A percentile compares a stretch with the other conserved stretches of the same genome.
phyloP scores from a whole-genome alignment of 2,797 vertebrate genomes.

The Capromys pilorides region DNA sequence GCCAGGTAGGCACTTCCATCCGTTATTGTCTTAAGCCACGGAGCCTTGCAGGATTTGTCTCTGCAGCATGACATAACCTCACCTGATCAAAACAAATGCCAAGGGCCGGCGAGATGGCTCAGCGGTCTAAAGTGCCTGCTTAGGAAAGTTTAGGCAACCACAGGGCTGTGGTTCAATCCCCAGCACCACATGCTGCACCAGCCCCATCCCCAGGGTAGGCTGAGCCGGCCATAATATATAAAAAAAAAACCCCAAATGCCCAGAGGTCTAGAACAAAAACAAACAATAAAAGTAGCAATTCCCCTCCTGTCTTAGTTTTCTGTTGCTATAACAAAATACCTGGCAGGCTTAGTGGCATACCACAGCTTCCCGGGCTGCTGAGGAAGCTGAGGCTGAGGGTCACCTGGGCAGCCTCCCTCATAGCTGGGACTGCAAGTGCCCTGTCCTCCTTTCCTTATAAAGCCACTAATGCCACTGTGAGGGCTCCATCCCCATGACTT shows the following conservation, averaged over 20 bases:
- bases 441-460: background rate
- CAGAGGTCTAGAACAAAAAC: background rate
- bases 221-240: too few species aligned
- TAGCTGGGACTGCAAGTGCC: background rate
- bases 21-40: background rate
- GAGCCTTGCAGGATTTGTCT: background rate
- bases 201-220: too few species aligned
- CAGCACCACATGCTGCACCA: too few species aligned
- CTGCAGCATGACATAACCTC: accelerated
- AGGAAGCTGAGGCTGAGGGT: background rate
- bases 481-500: background rate
- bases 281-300: background rate
- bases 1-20: too few species aligned
- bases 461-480: background rate
- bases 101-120: too few species aligned
- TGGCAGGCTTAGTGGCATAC: background rate
- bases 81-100: background rate
- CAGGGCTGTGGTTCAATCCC: too few species aligned
- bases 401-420: background rate
- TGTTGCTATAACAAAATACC: background rate
- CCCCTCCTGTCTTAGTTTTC: background rate
- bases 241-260: too few species aligned
- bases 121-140: too few species aligned
- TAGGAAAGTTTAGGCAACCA: too few species aligned
- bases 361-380: background rate